Evolutionary conservation across 1,140 invertebrate species (phyloP).

Genomic region (Galleria mellonella): DNA sequence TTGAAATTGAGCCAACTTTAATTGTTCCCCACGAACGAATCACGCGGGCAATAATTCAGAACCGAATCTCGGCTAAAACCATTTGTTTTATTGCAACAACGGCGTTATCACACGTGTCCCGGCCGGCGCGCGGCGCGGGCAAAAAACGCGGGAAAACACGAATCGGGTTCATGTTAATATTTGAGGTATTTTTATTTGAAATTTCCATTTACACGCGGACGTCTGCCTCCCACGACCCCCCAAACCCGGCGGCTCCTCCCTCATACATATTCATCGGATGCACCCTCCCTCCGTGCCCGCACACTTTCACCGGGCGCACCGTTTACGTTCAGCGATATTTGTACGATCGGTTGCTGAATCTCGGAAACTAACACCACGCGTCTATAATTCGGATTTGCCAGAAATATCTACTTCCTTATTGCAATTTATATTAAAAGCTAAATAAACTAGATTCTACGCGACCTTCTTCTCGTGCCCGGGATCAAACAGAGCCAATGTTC

Average conservation of each 20-base stretch:
- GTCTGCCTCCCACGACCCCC: conserved; percentile 15
- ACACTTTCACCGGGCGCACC: conserved; percentile 44
- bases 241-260: conserved; percentile 26
- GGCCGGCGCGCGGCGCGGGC: conserved; percentile 16
- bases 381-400: background rate
- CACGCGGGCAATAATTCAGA: conserved; percentile 16
- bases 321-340: conserved; percentile 15
- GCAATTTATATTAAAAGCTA: no score
- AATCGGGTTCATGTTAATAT: conserved; percentile 70
- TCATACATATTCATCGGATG: conserved; percentile 74
- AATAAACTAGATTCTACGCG: no score
- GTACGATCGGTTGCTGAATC: conserved; percentile 6
- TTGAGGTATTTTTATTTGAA: conserved; percentile 72
- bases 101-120: conserved; percentile 49
- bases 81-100: conserved; percentile 32
- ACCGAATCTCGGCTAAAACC: conserved; percentile 25
- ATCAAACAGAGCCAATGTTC: no score
- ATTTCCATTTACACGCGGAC: conserved; percentile 67
- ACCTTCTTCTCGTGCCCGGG: no score
- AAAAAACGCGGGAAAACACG: conserved; percentile 36
- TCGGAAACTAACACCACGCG: conserved; percentile 1
- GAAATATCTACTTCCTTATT: no score
- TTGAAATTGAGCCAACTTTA: no score
- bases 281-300: conserved; percentile 63
- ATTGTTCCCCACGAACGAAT: background rate